Conservation (phyloP, 2,888 invertebrate species). For the Amphimallon solstitiale region DNA sequence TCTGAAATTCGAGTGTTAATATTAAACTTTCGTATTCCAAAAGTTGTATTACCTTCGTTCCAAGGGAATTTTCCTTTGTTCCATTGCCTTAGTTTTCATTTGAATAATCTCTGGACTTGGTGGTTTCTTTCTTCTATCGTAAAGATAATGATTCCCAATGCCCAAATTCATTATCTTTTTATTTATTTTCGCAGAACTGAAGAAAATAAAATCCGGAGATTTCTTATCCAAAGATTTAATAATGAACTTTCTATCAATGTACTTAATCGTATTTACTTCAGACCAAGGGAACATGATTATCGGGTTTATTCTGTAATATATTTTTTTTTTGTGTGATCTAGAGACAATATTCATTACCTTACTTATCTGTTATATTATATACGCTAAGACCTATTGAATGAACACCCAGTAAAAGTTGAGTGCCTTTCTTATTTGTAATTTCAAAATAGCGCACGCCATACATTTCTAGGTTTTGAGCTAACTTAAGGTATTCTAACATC, state of each 20-base stretch:
- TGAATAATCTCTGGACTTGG: conserved; percentile 99
- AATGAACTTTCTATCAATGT: conserved; percentile 98
- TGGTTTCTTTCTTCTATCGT: conserved; percentile 97
- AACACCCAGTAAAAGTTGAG: conserved; percentile 95
- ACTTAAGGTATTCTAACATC: conserved; percentile 99
- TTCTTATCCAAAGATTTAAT: conserved; percentile 99
- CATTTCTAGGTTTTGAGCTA: conserved; percentile 97
- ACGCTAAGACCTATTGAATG: conserved; percentile 97
- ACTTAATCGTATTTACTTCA: conserved; percentile 98
- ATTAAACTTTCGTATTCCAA: background rate
- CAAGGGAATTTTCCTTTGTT: conserved; percentile 91
- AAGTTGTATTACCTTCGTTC: conserved; percentile 76
- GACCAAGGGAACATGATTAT: conserved; percentile 99
- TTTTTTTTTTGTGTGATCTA: background rate
- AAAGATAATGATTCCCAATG: conserved; percentile 99
- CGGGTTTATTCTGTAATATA: conserved; percentile 81
- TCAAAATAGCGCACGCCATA: conserved; percentile 99
- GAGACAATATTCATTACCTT: conserved; percentile 53
- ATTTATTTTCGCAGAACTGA: conserved; percentile 96
- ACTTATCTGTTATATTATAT: conserved; percentile 97
- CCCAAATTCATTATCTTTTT: conserved; percentile 97
- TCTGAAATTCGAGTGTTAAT: conserved; percentile 61
- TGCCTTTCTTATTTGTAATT: conserved; percentile 98
- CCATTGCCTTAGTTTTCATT: conserved; percentile 98
- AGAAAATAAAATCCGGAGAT: conserved; percentile 98